phyloP scores from a whole-genome alignment of 2,797 vertebrate genomes.

The Enteromius afrohamiltoni region DNA sequence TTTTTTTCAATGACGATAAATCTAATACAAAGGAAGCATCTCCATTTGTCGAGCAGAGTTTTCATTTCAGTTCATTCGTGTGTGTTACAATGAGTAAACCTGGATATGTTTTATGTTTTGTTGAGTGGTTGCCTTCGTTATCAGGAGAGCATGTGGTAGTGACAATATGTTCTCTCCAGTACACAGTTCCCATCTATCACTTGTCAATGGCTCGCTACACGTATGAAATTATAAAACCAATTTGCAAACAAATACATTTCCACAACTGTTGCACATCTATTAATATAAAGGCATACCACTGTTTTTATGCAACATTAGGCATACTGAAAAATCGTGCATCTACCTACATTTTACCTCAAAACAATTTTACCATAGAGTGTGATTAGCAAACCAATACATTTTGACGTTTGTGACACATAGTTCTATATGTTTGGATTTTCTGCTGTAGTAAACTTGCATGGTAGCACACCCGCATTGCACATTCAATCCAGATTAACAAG shows the following conservation, averaged over 20 bases:
- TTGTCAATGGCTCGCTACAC: neutral
- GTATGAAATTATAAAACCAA: neutral
- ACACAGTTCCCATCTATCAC: neutral
- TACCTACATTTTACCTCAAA: neutral
- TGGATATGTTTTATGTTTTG: constrained; percentile 18
- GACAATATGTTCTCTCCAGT: constrained; percentile 3
- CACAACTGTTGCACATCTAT: neutral
- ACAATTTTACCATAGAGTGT: neutral
- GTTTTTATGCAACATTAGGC: neutral
- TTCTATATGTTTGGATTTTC: neutral
- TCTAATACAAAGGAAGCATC: neutral
- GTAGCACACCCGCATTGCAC: neutral
- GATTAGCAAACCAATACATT: neutral
- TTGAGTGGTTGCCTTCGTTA: neutral
- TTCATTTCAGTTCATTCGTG: constrained; percentile 9
- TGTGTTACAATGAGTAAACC: neutral
- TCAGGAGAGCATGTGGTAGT: neutral
- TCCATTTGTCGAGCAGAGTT: neutral
- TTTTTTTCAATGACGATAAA: neutral
- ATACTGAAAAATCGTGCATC: neutral
- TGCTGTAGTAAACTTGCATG: neutral
- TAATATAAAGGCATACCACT: constrained; percentile 2
- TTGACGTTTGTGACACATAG: neutral
- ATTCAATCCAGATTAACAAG: neutral
- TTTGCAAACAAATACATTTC: constrained; percentile 4